Conservation (phyloP, 2,113 vertebrate species). For the Ancistrus triradiatus region DNA sequence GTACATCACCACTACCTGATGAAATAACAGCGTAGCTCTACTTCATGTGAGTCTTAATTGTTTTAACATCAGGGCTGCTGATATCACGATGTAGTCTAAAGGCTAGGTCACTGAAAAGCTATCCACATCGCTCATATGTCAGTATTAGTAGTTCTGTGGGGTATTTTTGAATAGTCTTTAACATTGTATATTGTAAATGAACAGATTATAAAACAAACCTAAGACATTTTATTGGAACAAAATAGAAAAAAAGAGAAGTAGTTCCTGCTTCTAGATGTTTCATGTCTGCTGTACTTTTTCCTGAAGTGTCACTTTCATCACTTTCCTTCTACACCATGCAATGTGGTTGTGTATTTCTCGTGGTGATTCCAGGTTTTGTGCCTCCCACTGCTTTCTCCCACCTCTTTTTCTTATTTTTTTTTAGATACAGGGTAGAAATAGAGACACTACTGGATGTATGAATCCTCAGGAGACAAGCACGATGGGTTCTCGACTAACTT, state of each 20-base stretch:
- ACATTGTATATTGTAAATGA: slow-evolving; percentile 98
- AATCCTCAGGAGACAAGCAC: slow-evolving; percentile 86
- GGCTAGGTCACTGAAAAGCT: slow-evolving; percentile 78
- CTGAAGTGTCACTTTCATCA: slow-evolving; percentile 50
- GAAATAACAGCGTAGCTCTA: slow-evolving; percentile 22
- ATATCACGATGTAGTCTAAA: slow-evolving; percentile 73
- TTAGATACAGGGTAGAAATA: slow-evolving; percentile 92
- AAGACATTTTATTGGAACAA: slow-evolving; percentile 75
- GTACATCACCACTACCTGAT: slow-evolving; percentile 7
- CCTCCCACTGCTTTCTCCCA: slow-evolving; percentile 60
- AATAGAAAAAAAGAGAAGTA: slow-evolving; percentile 65
- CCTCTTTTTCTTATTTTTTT: slow-evolving; percentile 49
- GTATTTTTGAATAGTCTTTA: slow-evolving; percentile 93
- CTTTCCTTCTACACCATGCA: slow-evolving; percentile 77
- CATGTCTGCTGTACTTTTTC: slow-evolving; percentile 90
- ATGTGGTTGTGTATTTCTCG: slow-evolving; percentile 81
- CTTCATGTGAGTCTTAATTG: slow-evolving; percentile 15
- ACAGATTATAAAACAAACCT: slow-evolving; percentile 97
- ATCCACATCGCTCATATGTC: slow-evolving; percentile 85
- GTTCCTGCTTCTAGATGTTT: slow-evolving; percentile 86
- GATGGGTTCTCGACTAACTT: slow-evolving; percentile 79
- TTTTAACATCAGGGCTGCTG: background rate
- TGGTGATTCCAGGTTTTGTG: slow-evolving; percentile 77
- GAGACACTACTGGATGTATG: slow-evolving; percentile 89
- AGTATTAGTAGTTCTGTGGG: slow-evolving; percentile 79